Evolutionary conservation across 2,113 vertebrate genomes (phyloP), one percentile per base, ranked within the genome.

Genomic region (Tachuris rubrigastra): DNA sequence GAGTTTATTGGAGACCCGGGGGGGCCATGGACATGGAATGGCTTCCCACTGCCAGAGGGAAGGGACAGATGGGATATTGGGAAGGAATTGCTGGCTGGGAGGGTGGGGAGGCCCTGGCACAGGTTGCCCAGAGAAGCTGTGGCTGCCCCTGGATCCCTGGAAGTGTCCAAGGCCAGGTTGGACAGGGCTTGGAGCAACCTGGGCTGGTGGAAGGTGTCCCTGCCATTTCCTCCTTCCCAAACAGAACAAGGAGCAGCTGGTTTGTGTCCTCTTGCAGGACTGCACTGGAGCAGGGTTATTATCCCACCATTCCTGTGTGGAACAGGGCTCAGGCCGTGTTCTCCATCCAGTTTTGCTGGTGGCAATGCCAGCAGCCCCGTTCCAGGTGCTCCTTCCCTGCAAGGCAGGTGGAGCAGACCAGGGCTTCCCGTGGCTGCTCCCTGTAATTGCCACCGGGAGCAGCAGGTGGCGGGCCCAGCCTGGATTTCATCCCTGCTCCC

Each of bases 361-460:
- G 63, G 19, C 74, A 8, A 0, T 15, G 24, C 0, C 17, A 27
- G 0, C 4, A n/a, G 30, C 10, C 7, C 41, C 2, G 23, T 0
- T 10, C 12, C 62, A 1, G 1, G 30, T 0, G 15, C 77, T 5
- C 2, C 6, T 17, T 19, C 13, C 33, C 52, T 0, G 39, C 47
- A 3, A 12, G 18, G 39, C 52, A 2, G 59, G 1, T 2, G 78
- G 2, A 55, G 30, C 19, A 1, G 6, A 5, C 2, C 0, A 1
- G 47, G 15, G 3, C 47, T 28, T 9, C 44, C 58, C 35, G 0
- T 5, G 4, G 1, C 12, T 3, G 2, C 7, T 8, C n/a, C 20
- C 42, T 93, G 91, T 4, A 46, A 7, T 93, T 8, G 6, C 67
- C 73, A 0, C 1, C 42, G 3, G 53, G 0, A 65, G 81, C 95